Percentiles rank a stretch among this genome's conserved stretches.
These are phyloP conservation scores for Syngnathoides biaculeatus DNA, from an alignment of 2,113 vertebrate species.

Conservation along the genomic window DNA sequence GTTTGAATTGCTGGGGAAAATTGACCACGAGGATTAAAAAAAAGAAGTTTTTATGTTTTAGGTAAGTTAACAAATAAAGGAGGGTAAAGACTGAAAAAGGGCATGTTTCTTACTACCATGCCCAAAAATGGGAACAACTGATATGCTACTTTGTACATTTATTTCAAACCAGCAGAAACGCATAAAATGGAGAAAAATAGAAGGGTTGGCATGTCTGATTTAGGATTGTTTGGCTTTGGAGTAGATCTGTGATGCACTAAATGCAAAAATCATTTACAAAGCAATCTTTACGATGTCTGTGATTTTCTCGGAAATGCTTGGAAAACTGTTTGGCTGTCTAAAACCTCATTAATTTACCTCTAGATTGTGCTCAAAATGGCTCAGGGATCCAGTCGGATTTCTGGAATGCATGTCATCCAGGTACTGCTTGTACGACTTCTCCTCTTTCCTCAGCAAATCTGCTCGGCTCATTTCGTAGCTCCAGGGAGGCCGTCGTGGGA, in stretches of 20 bases:
- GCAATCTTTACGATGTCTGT: neutral
- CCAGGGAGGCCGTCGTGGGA: conserved; percentile 86
- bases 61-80: too few relatives aligned
- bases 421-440: conserved; percentile 82
- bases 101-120: too few relatives aligned
- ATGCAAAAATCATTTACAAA: neutral
- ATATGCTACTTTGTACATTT: too few relatives aligned
- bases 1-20: neutral
- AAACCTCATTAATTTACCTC: conserved; percentile 70
- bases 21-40: too few relatives aligned
- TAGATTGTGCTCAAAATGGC: conserved; percentile 91
- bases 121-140: too few relatives aligned
- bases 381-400: conserved; percentile 78
- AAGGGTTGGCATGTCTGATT: too few relatives aligned
- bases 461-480: conserved; percentile 85
- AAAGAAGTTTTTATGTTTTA: too few relatives aligned
- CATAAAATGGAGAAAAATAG: too few relatives aligned
- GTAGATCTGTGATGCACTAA: neutral
- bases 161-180: too few relatives aligned
- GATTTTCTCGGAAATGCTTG: neutral
- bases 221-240: too few relatives aligned
- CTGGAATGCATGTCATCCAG: conserved; percentile 78
- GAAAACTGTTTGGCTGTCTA: neutral
- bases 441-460: conserved; percentile 79
- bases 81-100: too few relatives aligned